These are phyloP conservation scores for Drosophila niveifrons DNA, from an alignment of 2,888 invertebrate genomes.

Conservation along the genomic window DNA sequence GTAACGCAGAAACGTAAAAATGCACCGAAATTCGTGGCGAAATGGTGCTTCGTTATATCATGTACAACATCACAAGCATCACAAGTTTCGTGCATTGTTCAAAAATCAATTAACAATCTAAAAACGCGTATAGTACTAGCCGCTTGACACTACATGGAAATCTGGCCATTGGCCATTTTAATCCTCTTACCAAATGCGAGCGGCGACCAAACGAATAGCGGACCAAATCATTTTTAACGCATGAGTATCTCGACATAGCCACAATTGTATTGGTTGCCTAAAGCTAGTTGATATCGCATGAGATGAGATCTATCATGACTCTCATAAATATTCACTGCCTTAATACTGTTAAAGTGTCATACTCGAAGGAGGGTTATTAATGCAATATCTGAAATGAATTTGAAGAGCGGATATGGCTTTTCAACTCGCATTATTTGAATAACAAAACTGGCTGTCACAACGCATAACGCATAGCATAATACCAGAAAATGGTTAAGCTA, in stretches of 20 bases:
- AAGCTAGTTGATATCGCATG: neutral
- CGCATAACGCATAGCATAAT: slow-evolving; percentile 32
- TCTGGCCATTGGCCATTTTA: slow-evolving; percentile 39
- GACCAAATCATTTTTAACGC: slow-evolving; percentile 26
- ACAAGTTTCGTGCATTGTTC: slow-evolving; percentile 25
- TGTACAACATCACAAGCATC: slow-evolving; percentile 29
- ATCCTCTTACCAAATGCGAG: slow-evolving; percentile 38
- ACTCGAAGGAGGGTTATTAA: slow-evolving; percentile 5
- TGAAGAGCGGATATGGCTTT: slow-evolving; percentile 13
- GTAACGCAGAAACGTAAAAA: slow-evolving; percentile 36
- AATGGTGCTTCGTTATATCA: slow-evolving; percentile 10
- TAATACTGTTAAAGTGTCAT: slow-evolving; percentile 5
- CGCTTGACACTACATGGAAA: slow-evolving; percentile 20
- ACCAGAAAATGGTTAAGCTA: slow-evolving; percentile 67
- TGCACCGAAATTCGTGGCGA: slow-evolving; percentile 16
- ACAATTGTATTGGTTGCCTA: slow-evolving; percentile 15
- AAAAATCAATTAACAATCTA: slow-evolving; percentile 65
- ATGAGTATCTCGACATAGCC: slow-evolving; percentile 8
- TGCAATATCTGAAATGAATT: slow-evolving; percentile 9
- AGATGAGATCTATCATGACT: neutral
- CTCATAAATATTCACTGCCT: neutral
- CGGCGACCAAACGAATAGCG: neutral
- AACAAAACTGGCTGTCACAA: slow-evolving; percentile 39
- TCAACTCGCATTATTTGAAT: slow-evolving; percentile 30
- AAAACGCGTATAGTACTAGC: slow-evolving; percentile 17